Base-by-base conservation (phyloP, 2,888 invertebrate genomes). In the Selenia dentaria region DNA sequence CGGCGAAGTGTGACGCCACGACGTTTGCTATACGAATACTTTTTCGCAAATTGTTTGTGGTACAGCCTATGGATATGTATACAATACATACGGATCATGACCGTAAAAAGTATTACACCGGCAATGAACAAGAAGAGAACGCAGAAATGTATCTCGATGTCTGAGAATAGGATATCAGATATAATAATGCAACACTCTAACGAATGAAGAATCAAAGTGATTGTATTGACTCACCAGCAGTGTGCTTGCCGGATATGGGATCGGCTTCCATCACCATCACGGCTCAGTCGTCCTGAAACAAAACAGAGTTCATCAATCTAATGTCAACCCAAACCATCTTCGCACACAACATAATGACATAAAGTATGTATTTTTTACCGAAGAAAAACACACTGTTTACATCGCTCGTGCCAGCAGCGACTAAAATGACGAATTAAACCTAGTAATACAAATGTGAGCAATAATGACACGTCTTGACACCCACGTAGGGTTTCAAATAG, bases 191-290 rank as follows among this genome's bases (percentile, higher is more conserved):
- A n/a, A n/a, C n/a, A n/a, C n/a, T n/a, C n/a, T n/a, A n/a, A n/a
- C n/a, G n/a, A n/a, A n/a, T n/a, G n/a, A n/a, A n/a, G n/a, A n/a
- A n/a, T n/a, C n/a, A n/a, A n/a, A n/a, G n/a, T n/a, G n/a, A n/a
- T n/a, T n/a, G n/a, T n/a, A n/a, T n/a, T n/a, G n/a, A 68, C 59
- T 83, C 74, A 88, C 89, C 89, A 67, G 88, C 89, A 33, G 71
- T 64, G 44, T 67, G 84, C 60, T 87, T 85, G 51, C 81, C 86
- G 55, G 82, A 63, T 50, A 88, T 83, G 20, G 87, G 83, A 63
- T 88, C 80, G 28, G 88, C 84, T 77, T 88, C 89, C 81, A 88
- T 84, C 70, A 89, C 89, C 89, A 89, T 89, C 52, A 59, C 74
- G 73, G 68, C 51, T 62, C 49, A 66, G 58, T 53, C 54, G 70